Evolutionary conservation across 2,888 invertebrate species (phyloP).

Genomic region (Drosophila recens): DNA sequence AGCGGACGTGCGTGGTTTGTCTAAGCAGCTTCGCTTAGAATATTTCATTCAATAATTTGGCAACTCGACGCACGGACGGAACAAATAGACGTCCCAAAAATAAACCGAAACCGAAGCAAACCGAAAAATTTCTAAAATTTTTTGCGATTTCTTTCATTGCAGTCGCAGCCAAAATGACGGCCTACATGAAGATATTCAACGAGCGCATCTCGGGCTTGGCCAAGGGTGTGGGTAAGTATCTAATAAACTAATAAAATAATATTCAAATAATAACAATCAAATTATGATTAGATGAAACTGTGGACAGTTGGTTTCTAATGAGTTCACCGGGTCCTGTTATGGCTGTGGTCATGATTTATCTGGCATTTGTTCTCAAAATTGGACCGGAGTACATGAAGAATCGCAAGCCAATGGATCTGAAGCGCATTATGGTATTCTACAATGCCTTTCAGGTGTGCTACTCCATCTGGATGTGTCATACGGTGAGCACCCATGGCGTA

Average conservation of each 20-base stretch:
- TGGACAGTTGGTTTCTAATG: constrained; percentile 92
- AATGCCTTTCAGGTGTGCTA: constrained; percentile 95
- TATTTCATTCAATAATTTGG: constrained; percentile 78
- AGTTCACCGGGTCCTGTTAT: constrained; percentile 90
- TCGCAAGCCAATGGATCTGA: constrained; percentile 90
- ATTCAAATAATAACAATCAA: too few relatives aligned
- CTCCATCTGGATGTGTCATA: constrained; percentile 89
- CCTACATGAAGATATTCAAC: constrained; percentile 82
- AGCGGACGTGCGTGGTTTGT: constrained; percentile 61
- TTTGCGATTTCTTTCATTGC: constrained; percentile 36
- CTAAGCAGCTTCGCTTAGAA: constrained; percentile 63
- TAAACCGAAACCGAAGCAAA: constrained; percentile 2
- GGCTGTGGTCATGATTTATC: constrained; percentile 88
- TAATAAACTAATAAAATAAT: too few relatives aligned
- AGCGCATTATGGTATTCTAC: constrained; percentile 90
- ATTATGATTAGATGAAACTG: constrained; percentile 88
- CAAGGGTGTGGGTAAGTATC: constrained; percentile 82
- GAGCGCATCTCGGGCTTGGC: constrained; percentile 82
- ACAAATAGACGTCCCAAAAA: constrained; percentile 51
- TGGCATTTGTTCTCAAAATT: constrained; percentile 90
- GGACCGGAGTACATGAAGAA: constrained; percentile 92
- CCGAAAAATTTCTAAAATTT: constrained; percentile 60
- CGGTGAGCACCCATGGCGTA: constrained; percentile 69
- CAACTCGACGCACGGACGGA: constrained; percentile 59
- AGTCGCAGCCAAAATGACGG: constrained; percentile 72